Percentiles rank a stretch among this genome's conserved stretches.
These are phyloP conservation scores for Drosophila putrida DNA, from an alignment of 2,888 invertebrate species.

Conservation along the genomic window DNA sequence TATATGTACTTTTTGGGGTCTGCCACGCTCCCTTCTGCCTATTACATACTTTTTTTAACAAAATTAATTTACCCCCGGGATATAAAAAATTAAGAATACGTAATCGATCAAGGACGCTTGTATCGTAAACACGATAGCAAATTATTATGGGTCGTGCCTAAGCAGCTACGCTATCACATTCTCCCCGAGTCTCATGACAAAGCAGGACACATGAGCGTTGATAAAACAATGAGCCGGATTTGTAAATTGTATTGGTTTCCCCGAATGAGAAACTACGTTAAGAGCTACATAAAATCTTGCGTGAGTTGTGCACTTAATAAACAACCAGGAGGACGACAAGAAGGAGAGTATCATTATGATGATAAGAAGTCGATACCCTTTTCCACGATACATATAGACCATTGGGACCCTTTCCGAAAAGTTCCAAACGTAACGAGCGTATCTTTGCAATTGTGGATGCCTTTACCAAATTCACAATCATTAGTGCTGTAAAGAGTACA, in stretches of 20 bases:
- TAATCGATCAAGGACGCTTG: constrained; percentile 18
- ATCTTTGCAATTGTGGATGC: constrained; percentile 6
- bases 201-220: constrained; percentile 6
- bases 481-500: constrained; percentile 2
- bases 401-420: constrained; percentile 17
- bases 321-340: constrained; percentile 4
- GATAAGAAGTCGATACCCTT: constrained; percentile 9
- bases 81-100: constrained; percentile 15
- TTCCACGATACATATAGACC: constrained; percentile 9
- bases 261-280: neutral
- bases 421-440: constrained; percentile 6
- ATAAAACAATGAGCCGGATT: constrained; percentile 1
- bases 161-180: constrained; percentile 15
- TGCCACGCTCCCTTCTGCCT: too few relatives aligned
- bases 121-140: constrained; percentile 9
- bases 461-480: constrained; percentile 5
- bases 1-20: too few relatives aligned
- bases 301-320: constrained; percentile 21
- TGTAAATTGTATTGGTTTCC: too few relatives aligned
- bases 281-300: constrained; percentile 5
- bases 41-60: too few relatives aligned
- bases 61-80: too few relatives aligned
- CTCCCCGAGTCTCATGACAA: constrained; percentile 11
- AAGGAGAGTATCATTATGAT: constrained; percentile 14
- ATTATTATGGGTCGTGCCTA: constrained; percentile 18